Conservation (phyloP, 2,113 vertebrate genomes). For the Neotoma lepida region DNA sequence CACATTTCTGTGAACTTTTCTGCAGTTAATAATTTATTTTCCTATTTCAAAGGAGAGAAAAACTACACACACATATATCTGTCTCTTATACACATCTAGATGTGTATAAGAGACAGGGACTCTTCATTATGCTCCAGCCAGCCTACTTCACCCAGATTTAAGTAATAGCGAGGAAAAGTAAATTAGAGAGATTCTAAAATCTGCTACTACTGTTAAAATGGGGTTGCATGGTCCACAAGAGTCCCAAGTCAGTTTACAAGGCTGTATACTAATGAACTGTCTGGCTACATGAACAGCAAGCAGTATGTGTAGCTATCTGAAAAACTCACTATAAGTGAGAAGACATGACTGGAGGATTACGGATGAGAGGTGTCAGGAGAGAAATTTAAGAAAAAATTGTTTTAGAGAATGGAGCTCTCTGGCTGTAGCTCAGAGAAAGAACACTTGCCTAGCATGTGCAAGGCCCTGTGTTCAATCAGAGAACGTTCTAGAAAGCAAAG, state of each 20-base stretch:
- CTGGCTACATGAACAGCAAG: neutral
- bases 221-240: neutral
- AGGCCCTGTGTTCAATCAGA: neutral
- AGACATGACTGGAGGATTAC: neutral
- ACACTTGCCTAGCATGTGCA: neutral
- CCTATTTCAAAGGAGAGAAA: slow-evolving; percentile 11
- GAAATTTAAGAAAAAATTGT: slow-evolving; percentile 30
- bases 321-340: slow-evolving; percentile 24
- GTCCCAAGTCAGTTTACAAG: slow-evolving; percentile 38
- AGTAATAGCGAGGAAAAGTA: neutral
- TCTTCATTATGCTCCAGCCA: neutral
- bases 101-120: no score
- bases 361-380: neutral
- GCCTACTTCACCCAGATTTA: neutral
- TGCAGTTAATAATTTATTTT: slow-evolving; percentile 7
- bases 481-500: slow-evolving; percentile 7
- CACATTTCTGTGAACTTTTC: neutral
- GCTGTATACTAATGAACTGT: neutral
- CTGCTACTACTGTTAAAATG: slow-evolving; percentile 5
- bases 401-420: neutral
- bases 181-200: slow-evolving; percentile 6
- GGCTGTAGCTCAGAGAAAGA: neutral
- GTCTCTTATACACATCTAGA: no score
- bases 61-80: neutral
- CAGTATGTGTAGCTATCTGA: neutral